Conservation (phyloP, 2,888 invertebrate species). For the Troides aeacus region DNA sequence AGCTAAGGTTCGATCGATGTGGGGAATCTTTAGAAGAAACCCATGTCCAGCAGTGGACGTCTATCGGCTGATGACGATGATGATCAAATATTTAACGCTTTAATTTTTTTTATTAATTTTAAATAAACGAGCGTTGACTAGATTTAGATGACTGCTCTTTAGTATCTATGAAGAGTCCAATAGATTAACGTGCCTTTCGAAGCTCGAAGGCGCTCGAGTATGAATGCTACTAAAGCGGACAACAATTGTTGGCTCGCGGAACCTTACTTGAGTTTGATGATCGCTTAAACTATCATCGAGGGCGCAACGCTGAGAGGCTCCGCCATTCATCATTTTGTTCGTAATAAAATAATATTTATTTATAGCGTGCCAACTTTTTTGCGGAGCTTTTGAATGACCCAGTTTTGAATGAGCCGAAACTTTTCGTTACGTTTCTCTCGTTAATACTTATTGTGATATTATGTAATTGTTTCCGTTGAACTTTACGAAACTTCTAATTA, state of each 20-base stretch:
- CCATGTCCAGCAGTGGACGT: too few species aligned
- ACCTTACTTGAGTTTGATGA: conserved; percentile 24
- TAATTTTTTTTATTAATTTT: neutral
- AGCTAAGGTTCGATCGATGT: too few species aligned
- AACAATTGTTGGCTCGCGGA: conserved; percentile 22
- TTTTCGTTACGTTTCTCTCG: neutral
- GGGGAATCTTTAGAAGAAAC: too few species aligned
- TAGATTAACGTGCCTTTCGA: conserved; percentile 26
- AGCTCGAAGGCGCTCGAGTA: conserved; percentile 20
- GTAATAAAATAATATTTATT: conserved; percentile 21
- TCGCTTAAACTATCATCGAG: conserved; percentile 24
- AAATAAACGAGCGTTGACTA: neutral
- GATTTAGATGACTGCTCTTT: neutral
- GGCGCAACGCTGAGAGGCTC: neutral
- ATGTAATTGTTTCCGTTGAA: neutral
- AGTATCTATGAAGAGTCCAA: neutral
- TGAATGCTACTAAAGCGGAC: conserved; percentile 22
- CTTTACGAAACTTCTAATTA: too few species aligned
- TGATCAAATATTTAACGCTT: too few species aligned
- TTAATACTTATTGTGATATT: neutral
- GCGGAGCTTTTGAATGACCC: neutral
- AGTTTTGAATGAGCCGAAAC: neutral
- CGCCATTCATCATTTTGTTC: conserved; percentile 19
- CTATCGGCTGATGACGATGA: too few species aligned
- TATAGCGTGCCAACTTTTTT: neutral